These are phyloP conservation scores for Chrysomallon squamiferum DNA, from an alignment of 1,140 invertebrate species.

Conservation along the genomic window DNA sequence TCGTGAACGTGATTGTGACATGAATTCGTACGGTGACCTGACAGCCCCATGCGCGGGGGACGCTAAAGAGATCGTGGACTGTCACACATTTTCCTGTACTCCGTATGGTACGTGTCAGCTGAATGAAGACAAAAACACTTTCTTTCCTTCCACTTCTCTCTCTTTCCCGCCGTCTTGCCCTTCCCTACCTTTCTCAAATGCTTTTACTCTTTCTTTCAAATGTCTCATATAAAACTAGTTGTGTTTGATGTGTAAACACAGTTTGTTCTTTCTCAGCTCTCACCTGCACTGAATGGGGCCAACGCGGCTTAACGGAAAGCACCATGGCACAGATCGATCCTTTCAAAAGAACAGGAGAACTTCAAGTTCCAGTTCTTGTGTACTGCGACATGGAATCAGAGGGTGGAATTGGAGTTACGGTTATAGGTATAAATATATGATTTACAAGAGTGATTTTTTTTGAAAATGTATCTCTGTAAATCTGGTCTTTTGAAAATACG, in stretches of 20 bases:
- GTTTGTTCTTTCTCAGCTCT: slow-evolving; percentile 18
- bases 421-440: slow-evolving; percentile 29
- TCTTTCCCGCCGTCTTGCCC: no score
- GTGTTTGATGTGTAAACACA: not conserved
- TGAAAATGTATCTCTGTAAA: not conserved
- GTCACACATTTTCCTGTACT: slow-evolving; percentile 39
- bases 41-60: slow-evolving; percentile 44
- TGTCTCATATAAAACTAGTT: not conserved
- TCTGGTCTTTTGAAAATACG: not conserved
- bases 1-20: slow-evolving; percentile 64
- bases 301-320: slow-evolving; percentile 20
- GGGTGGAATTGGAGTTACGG: slow-evolving; percentile 35
- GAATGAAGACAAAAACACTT: not conserved
- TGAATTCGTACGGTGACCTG: slow-evolving; percentile 38
- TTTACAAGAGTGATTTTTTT: not conserved
- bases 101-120: slow-evolving; percentile 24
- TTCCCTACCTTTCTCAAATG: no score
- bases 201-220: not conserved
- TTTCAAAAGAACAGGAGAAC: slow-evolving; percentile 9
- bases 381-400: slow-evolving; percentile 40
- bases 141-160: not conserved
- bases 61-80: slow-evolving; percentile 18
- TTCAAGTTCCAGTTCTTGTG: slow-evolving; percentile 20
- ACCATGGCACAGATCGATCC: slow-evolving; percentile 30
- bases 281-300: slow-evolving; percentile 28